A percentile compares a stretch with the other conserved stretches of the same genome.
Conservation (phyloP, 2,113 vertebrate genomes). For the Trematomus loennbergii region DNA sequence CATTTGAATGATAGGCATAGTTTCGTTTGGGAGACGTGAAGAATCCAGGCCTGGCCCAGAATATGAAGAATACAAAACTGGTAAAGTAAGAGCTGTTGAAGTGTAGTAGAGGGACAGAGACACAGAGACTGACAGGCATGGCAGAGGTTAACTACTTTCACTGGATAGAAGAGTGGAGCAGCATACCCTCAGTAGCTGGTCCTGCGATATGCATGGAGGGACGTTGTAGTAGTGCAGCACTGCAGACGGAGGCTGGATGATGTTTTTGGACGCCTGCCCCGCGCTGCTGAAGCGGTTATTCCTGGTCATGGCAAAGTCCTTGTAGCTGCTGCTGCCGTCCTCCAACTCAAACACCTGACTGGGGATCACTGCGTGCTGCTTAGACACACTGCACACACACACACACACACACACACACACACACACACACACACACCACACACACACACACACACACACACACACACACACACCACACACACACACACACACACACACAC, state of each 20-base stretch:
- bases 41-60: too few relatives aligned
- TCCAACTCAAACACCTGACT: slow-evolving; percentile 97
- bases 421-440: too few relatives aligned
- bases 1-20: background rate
- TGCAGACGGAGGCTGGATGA: slow-evolving; percentile 96
- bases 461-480: too few relatives aligned
- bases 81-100: too few relatives aligned
- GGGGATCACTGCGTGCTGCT: slow-evolving; percentile 96
- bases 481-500: too few relatives aligned
- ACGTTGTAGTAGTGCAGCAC: slow-evolving; percentile 98
- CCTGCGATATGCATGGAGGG: slow-evolving; percentile 92
- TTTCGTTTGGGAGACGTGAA: background rate
- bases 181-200: slow-evolving; percentile 90
- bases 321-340: slow-evolving; percentile 95
- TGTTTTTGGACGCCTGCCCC: slow-evolving; percentile 97
- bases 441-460: too few relatives aligned
- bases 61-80: too few relatives aligned
- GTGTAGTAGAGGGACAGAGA: background rate
- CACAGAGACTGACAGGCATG: too few relatives aligned
- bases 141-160: background rate
- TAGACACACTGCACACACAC: slow-evolving; percentile 87
- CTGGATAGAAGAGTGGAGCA: too few relatives aligned
- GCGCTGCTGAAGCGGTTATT: slow-evolving; percentile 98
- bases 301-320: slow-evolving; percentile 97
- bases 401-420: background rate